phyloP scores from a whole-genome alignment of 2,888 invertebrate genomes.

The Chaetoderma sp. region DNA sequence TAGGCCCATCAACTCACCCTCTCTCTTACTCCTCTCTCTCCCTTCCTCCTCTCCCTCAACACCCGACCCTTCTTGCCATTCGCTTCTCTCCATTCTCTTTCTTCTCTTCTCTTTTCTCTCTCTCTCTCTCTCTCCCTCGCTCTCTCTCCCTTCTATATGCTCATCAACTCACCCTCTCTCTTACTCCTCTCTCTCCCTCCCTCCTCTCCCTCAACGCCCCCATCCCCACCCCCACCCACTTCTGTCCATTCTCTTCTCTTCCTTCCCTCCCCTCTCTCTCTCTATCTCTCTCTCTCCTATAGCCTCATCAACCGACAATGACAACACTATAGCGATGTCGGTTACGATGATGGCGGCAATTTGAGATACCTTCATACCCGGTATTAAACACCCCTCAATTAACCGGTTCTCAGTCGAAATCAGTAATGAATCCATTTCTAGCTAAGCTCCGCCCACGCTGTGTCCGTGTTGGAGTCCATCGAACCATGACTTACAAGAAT shows the following conservation, averaged over 20 bases:
- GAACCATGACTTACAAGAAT: too few relatives aligned
- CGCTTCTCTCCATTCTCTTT: too few relatives aligned
- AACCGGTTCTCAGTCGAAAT: too few relatives aligned
- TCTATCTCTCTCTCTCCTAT: conserved; percentile 7
- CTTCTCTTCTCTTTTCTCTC: too few relatives aligned
- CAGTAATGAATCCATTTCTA: too few relatives aligned
- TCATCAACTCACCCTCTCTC: conserved; percentile 12
- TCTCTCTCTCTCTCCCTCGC: conserved; percentile 19
- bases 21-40: neutral
- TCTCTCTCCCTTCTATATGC: conserved; percentile 18
- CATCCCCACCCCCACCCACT: conserved; percentile 7
- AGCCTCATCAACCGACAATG: neutral
- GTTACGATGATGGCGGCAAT: too few relatives aligned
- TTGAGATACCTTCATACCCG: too few relatives aligned
- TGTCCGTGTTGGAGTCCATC: too few relatives aligned
- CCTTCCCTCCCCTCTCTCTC: neutral
- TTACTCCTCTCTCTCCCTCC: conserved; percentile 14
- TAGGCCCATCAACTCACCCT: neutral
- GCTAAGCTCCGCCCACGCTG: too few relatives aligned
- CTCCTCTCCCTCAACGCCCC: conserved; percentile 11
- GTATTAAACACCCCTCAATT: too few relatives aligned
- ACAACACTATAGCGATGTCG: neutral
- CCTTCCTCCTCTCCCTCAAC: too few relatives aligned
- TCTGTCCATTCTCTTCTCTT: conserved; percentile 11
- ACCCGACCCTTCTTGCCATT: too few relatives aligned